Evolutionary conservation across 2,797 vertebrate species (phyloP).

Genomic region (Darevskia mixta): DNA sequence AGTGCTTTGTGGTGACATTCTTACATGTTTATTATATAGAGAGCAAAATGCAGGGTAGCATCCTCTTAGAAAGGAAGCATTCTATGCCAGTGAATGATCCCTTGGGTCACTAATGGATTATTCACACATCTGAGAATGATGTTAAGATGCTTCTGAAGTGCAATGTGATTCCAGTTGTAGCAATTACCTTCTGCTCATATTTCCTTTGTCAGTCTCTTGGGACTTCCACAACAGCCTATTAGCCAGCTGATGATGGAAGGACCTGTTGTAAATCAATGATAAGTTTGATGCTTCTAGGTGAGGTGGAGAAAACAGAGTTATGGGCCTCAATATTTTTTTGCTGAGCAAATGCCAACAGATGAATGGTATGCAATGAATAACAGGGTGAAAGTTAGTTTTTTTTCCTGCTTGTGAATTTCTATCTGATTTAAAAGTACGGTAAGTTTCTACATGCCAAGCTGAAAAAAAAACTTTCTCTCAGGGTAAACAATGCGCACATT

Average conservation of each 20-base stretch:
- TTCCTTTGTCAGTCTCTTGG: constrained; percentile 73
- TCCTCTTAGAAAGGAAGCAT: constrained; percentile 70
- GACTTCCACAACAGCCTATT: constrained; percentile 78
- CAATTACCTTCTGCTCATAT: constrained; percentile 75
- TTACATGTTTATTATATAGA: too few relatives aligned
- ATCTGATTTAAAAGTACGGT: not conserved
- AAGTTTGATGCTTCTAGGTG: constrained; percentile 74
- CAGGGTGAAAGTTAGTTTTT: not conserved
- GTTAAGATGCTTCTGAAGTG: constrained; percentile 77
- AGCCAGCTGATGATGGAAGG: constrained; percentile 75
- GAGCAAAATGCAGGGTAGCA: constrained; percentile 41
- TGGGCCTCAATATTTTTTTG: constrained; percentile 69
- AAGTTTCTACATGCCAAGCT: not conserved
- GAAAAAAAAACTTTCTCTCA: not conserved
- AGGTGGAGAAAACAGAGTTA: constrained; percentile 62
- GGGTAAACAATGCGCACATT: not conserved
- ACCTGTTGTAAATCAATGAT: constrained; percentile 77
- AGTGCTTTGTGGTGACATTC: too few relatives aligned
- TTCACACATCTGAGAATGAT: constrained; percentile 81
- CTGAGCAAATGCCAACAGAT: constrained; percentile 34
- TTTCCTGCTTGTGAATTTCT: not conserved
- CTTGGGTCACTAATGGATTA: constrained; percentile 75
- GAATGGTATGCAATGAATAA: not conserved
- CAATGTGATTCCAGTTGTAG: constrained; percentile 75
- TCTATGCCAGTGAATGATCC: constrained; percentile 71